Evolutionary conservation across 2,113 vertebrate species (phyloP).

Genomic region (Brachyhypopomus occidentalis): DNA sequence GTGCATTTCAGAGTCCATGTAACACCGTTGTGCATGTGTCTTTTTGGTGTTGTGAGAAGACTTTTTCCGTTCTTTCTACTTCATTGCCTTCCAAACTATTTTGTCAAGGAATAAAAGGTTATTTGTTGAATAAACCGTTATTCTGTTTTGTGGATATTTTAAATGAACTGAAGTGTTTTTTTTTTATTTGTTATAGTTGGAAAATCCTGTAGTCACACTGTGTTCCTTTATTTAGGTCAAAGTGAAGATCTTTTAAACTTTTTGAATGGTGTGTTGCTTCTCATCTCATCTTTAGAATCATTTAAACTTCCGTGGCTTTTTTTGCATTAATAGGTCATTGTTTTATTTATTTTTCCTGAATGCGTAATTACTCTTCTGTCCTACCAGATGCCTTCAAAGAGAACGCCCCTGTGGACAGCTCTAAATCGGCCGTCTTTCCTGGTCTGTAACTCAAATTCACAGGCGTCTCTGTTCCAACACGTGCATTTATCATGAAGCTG

Average conservation of each 20-base stretch:
- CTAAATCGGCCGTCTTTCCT: constrained; percentile 37
- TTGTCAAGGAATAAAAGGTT: too few relatives aligned
- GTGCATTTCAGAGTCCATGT: neutral
- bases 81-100: too few relatives aligned
- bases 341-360: constrained; percentile 5
- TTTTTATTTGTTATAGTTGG: too few relatives aligned
- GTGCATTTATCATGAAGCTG: neutral
- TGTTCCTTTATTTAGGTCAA: constrained; percentile 39
- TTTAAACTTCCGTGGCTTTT: neutral
- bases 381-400: constrained; percentile 52
- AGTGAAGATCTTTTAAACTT: constrained; percentile 61
- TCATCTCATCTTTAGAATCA: neutral
- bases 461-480: neutral
- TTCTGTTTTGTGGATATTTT: too few relatives aligned
- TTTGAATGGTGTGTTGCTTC: constrained; percentile 57
- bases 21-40: neutral
- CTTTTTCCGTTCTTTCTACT: neutral
- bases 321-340: neutral
- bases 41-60: too few relatives aligned
- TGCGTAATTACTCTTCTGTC: neutral
- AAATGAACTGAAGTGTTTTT: too few relatives aligned
- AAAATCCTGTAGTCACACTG: neutral
- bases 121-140: too few relatives aligned
- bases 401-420: constrained; percentile 39
- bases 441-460: constrained; percentile 55